Evolutionary conservation across 2,797 vertebrate genomes (phyloP), one percentile per base, ranked within the genome.

Genomic region (Pterois miles): DNA sequence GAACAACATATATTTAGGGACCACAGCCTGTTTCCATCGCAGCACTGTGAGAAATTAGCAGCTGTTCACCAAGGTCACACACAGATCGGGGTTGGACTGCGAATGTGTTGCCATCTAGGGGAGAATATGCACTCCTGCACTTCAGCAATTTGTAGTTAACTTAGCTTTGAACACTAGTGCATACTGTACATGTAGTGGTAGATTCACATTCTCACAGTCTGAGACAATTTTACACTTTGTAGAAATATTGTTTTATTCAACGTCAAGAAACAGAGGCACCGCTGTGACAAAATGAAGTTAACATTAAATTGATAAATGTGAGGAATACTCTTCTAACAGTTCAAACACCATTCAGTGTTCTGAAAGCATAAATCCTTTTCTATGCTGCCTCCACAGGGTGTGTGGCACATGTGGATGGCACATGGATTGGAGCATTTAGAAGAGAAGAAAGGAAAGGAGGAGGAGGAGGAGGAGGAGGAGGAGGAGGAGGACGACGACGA

Each of bases 61-160:
- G 78, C 65, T 68, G 48, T 68, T 78, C 48, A 76, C 31, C 46
- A 64, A 81, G n/a, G 25, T 57, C 50, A 38, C 2, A 34, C 8
- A 54, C 20, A n/a, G 6, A 71, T 3, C 6, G 10, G 5, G 2
- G n/a, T 7, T 75, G 13, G 14, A 50, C 58, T 84, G 58, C 1
- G 57, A 14, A 40, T 27, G 60, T 77, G 83, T 78, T 75, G 46
- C 88, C 92, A 89, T 82, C 93, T 93, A 82, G 73, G 65, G 92
- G 88, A 20, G 5, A 59, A 38, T 0, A 31, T 0, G 25, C 43
- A 12, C 4, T 18, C 8, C 1, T 64, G 43, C 71, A 64, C 10
- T 43, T 67, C 12, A 67, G 33, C 4, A 23, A 31, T 8, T 2
- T 53, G 8, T 31, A 53, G 12, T 22, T 6, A 8, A 54, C 29